Evolutionary conservation across 2,797 vertebrate species (phyloP), one percentile per base, ranked within the genome.

Genomic region (Acestrorhynchus altus): DNA sequence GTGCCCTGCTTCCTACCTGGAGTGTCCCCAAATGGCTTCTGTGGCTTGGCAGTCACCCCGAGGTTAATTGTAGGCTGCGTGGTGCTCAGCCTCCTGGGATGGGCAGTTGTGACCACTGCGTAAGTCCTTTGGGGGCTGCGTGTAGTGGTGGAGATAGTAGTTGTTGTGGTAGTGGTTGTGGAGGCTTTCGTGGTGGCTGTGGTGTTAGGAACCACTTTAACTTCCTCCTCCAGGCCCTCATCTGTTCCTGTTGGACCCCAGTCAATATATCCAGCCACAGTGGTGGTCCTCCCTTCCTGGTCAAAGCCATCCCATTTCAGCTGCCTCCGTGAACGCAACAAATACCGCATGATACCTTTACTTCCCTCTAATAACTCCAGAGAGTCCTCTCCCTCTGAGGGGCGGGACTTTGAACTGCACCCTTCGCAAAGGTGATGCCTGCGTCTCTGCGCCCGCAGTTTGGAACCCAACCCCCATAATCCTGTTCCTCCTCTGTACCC

Each of bases 221-320:
- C 81, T n/a, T 90, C 88, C 0, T 90, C 90, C 16, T 94, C 91
- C 9, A 83, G 49, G 26, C 85, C 90, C 42, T 88, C 89, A 57
- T 94, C 93, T 3, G 89, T 90, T 59, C 93, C 93, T 1, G 94
- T 95, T 61, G 94, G 94, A 68, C 94, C 94, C 94, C 94, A 95
- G 84, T 94, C 93, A 57, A 95, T 95, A 92, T 90, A 94, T 89
- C 91, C 93, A 47, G 94, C 90, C 88, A 93, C 92, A 0, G 93
- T 94, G 44, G 94, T 94, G 87, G 93, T 94, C 89, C 91, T 90
- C 70, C 92, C 91, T 59, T 94, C 94, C 85, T 91, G 91, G 81
- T 93, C 92, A 24, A 79, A 83, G 83, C 79, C 87, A 79, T 93
- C 92, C 90, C 90, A 91, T 83, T 93, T 93, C 72, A 93, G 88